Conservation (phyloP, 2,888 invertebrate genomes). For the Chymomyza caudatula region DNA sequence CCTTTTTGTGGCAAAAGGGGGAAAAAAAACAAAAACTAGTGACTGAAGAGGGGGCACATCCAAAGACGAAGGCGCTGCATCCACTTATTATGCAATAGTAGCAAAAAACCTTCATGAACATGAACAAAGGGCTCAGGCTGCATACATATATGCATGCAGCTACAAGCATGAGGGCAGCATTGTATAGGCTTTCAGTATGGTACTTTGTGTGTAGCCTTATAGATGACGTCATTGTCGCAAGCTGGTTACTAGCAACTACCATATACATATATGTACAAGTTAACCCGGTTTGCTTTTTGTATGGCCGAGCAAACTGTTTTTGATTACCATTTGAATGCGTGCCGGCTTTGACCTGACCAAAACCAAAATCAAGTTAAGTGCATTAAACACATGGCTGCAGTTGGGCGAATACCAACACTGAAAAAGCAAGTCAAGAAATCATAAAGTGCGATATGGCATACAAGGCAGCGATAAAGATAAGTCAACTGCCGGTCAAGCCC, state of each 20-base stretch:
- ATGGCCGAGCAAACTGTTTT: not conserved
- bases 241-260: not conserved
- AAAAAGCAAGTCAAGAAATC: not conserved
- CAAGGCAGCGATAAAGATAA: not conserved
- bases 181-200: not conserved
- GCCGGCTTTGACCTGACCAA: not conserved
- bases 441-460: not conserved
- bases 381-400: not conserved
- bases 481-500: not conserved
- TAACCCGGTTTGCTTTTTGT: not conserved
- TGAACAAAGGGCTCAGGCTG: not conserved
- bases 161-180: not conserved
- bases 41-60: not conserved
- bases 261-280: not conserved
- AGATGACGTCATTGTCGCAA: slow-evolving; percentile 6
- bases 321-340: not conserved
- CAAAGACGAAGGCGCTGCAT: not conserved
- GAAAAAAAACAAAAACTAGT: not conserved
- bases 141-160: not conserved
- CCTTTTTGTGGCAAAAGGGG: not conserved
- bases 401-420: not conserved
- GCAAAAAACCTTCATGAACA: slow-evolving; percentile 1
- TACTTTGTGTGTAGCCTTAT: not conserved
- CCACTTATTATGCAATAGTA: slow-evolving; percentile 3
- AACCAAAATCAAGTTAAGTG: not conserved